Conservation (phyloP, 2,888 invertebrate genomes). For the Morpho helenor region DNA sequence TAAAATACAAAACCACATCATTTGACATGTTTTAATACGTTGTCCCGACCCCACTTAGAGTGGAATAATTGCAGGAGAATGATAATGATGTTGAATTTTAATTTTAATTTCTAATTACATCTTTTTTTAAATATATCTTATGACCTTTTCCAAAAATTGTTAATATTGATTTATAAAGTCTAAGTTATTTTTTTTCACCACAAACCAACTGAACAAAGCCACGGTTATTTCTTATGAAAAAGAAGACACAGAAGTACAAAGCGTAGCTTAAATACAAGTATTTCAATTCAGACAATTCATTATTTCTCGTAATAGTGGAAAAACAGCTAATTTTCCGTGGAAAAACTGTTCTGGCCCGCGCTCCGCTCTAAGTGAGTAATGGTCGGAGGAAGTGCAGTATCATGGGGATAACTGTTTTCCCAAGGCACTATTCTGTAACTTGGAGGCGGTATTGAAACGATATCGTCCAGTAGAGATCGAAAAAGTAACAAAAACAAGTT, state of each 20-base stretch:
- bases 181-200: too few relatives aligned
- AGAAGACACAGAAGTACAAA: not conserved
- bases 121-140: too few relatives aligned
- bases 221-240: not conserved
- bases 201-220: not conserved
- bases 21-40: too few relatives aligned
- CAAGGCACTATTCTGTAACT: not conserved
- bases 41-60: too few relatives aligned
- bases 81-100: too few relatives aligned
- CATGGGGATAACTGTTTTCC: slow-evolving; percentile 12
- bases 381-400: slow-evolving; percentile 25
- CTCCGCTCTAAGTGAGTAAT: slow-evolving; percentile 25
- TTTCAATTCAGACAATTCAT: slow-evolving; percentile 21
- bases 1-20: too few relatives aligned
- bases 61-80: too few relatives aligned
- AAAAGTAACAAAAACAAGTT: too few relatives aligned
- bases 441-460: not conserved
- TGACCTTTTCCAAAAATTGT: too few relatives aligned
- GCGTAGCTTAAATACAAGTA: slow-evolving; percentile 12
- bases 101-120: too few relatives aligned
- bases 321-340: slow-evolving; percentile 22
- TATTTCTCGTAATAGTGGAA: slow-evolving; percentile 22
- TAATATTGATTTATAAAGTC: too few relatives aligned
- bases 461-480: too few relatives aligned
- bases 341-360: slow-evolving; percentile 20